phyloP scores from a whole-genome alignment of 2,113 vertebrate genomes.

The Aldabrachelys gigantea region DNA sequence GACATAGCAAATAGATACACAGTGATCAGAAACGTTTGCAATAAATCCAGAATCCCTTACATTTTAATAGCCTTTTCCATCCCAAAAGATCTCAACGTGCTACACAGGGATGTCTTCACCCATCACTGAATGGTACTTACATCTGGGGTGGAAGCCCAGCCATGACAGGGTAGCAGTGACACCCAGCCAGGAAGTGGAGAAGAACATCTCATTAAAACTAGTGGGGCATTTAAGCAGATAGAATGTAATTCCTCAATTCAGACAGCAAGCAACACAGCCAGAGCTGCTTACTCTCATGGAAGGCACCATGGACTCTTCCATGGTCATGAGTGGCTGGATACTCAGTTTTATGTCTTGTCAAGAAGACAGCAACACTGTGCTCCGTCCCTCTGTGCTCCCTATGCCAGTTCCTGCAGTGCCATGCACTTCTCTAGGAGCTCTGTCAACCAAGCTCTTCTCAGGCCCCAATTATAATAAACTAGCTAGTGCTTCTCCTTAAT shows the following conservation, averaged over 20 bases:
- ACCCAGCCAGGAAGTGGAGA: fast-evolving
- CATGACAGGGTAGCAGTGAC: not conserved
- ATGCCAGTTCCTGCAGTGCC: no score
- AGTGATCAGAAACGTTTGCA: not conserved
- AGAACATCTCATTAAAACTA: not conserved
- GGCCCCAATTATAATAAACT: not conserved
- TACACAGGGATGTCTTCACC: not conserved
- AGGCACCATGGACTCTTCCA: not conserved
- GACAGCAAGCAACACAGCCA: fast-evolving
- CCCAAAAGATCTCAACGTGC: fast-evolving
- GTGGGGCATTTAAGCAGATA: fast-evolving
- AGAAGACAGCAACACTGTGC: not conserved
- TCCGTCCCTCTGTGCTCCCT: not conserved
- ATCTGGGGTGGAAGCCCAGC: fast-evolving
- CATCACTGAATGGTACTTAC: fast-evolving
- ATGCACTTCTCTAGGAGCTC: not conserved
- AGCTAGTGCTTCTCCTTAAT: not conserved
- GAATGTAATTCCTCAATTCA: not conserved
- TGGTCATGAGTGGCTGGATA: not conserved
- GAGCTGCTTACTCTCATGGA: not conserved
- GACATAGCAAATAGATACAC: not conserved
- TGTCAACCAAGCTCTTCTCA: not conserved
- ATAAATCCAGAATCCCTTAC: fast-evolving
- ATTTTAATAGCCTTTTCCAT: not conserved
- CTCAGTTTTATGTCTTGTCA: fast-evolving